A percentile compares a stretch with the other conserved stretches of the same genome.
These are phyloP conservation scores for Ophioninae sp. DNA, from an alignment of 2,888 invertebrate genomes.

Conservation along the genomic window DNA sequence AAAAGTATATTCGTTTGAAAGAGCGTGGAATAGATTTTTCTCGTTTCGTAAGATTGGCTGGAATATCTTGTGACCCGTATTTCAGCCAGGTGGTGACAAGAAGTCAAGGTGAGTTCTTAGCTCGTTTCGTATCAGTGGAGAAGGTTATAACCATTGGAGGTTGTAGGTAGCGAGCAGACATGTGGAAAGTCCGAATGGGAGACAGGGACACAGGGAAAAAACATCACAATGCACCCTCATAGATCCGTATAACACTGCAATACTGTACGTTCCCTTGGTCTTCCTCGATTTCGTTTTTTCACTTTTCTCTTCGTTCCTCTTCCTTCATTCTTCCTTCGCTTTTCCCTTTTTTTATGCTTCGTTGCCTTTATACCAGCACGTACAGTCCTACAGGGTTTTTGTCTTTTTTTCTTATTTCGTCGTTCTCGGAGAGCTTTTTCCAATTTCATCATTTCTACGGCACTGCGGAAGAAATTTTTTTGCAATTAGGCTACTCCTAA, in stretches of 20 bases:
- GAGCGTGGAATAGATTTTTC: neutral
- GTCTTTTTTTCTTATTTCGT: neutral
- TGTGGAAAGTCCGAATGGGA: conserved; percentile 37
- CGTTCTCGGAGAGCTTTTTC: conserved; percentile 15
- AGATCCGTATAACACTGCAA: conserved; percentile 23
- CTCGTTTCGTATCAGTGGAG: conserved; percentile 15
- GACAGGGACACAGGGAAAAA: conserved; percentile 7
- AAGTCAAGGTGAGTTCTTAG: conserved; percentile 9
- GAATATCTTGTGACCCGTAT: conserved; percentile 41
- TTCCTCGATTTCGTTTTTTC: neutral
- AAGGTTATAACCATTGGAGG: conserved; percentile 46
- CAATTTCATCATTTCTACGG: conserved; percentile 12
- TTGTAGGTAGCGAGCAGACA: conserved; percentile 37
- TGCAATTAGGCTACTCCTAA: conserved; percentile 25
- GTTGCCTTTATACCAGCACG: conserved; percentile 24
- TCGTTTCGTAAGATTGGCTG: neutral
- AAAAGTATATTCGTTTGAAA: neutral
- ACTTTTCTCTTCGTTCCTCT: neutral
- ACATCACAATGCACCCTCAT: conserved; percentile 18
- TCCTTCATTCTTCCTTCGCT: neutral
- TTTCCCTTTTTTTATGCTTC: neutral
- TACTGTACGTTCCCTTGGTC: conserved; percentile 12
- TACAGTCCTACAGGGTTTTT: conserved; percentile 1
- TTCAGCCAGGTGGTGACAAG: conserved; percentile 40
- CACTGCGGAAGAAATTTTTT: conserved; percentile 4